Percentiles rank a stretch among this genome's conserved stretches.
phyloP scores from a whole-genome alignment of 2,888 invertebrate genomes.

The Drosophila niveifrons region DNA sequence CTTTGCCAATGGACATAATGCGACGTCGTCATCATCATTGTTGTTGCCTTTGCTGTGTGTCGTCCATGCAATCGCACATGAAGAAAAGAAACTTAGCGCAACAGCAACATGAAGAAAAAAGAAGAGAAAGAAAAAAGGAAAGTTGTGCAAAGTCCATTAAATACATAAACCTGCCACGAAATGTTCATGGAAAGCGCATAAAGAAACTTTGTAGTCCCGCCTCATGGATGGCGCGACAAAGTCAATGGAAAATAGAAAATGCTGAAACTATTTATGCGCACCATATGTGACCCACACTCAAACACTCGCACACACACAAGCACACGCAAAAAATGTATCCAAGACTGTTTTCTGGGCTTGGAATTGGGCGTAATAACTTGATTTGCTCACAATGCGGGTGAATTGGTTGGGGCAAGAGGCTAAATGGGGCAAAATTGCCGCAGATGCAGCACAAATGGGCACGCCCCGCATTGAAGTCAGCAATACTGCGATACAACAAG shows the following conservation, averaged over 20 bases:
- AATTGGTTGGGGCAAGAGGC: slow-evolving; percentile 31
- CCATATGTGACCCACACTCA: slow-evolving; percentile 71
- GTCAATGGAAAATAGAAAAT: slow-evolving; percentile 71
- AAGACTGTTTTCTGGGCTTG: neutral
- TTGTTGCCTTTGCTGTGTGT: slow-evolving; percentile 22
- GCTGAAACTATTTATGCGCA: slow-evolving; percentile 76
- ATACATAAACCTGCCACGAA: slow-evolving; percentile 83
- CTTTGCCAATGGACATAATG: slow-evolving; percentile 76
- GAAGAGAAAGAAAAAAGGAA: slow-evolving; percentile 27
- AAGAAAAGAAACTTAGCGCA: slow-evolving; percentile 45
- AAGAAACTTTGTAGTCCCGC: slow-evolving; percentile 73
- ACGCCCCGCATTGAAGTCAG: slow-evolving; percentile 59
- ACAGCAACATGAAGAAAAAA: slow-evolving; percentile 13
- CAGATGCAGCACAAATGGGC: slow-evolving; percentile 68
- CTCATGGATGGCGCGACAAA: slow-evolving; percentile 49
- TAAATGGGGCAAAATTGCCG: slow-evolving; percentile 47
- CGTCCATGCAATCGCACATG: slow-evolving; percentile 41
- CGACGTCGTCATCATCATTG: slow-evolving; percentile 54
- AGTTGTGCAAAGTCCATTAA: slow-evolving; percentile 83
- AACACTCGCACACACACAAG: slow-evolving; percentile 23
- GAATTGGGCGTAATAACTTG: slow-evolving; percentile 73
- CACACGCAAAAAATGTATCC: neutral
- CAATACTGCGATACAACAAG: slow-evolving; percentile 38
- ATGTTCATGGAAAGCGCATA: slow-evolving; percentile 82
- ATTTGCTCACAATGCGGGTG: slow-evolving; percentile 75